Evolutionary conservation across 2,888 invertebrate genomes (phyloP), one percentile per base, ranked within the genome.

Genomic region (Lepidonotus clava): DNA sequence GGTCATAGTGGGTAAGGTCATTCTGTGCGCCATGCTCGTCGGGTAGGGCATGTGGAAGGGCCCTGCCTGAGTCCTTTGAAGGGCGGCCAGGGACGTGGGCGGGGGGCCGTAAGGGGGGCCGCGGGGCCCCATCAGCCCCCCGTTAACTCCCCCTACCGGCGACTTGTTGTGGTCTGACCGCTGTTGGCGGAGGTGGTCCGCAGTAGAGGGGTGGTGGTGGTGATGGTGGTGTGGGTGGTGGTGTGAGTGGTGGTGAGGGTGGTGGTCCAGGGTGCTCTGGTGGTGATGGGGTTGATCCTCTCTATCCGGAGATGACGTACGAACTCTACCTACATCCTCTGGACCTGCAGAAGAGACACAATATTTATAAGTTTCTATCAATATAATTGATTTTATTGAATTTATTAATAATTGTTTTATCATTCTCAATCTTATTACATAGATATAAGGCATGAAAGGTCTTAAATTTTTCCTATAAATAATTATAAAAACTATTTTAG

Each of bases 31-130:
- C 71, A 34, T 38, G 36, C 71, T 38, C 4, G 61, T 28, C 6
- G 71, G 71, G 38, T 71, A 71, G 36, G 71, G 71, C 36, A 71
- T 34, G 71, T 71, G 71, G 38, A 36, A 71, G 66, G 51, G 80
- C 51, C 80, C 80, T 18, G 71, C 6, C 2, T 18, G 80, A 28
- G 46, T 80, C 46, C 46, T 4, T 32, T 80, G 80, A 24, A 80
- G 46, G 1, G 71, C 18, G 36, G 71, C 36, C 71, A 41, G 28
- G 51, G 80, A 80, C 36, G 76, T 36, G 38, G 36, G 11, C 0
- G 51, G 80, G 14, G 34, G 14, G 4, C 4, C 14, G 36, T 71
- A 71, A 34, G 71, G 71, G 21, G 34, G 38, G 8, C 34, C 21
- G 5, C 71, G 71, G 21, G 71, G 71, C 28, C 28, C 66, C 21